Evolutionary conservation across 2,113 vertebrate species (phyloP), one percentile per base, ranked within the genome.

Genomic region (Lasiurus borealis): DNA sequence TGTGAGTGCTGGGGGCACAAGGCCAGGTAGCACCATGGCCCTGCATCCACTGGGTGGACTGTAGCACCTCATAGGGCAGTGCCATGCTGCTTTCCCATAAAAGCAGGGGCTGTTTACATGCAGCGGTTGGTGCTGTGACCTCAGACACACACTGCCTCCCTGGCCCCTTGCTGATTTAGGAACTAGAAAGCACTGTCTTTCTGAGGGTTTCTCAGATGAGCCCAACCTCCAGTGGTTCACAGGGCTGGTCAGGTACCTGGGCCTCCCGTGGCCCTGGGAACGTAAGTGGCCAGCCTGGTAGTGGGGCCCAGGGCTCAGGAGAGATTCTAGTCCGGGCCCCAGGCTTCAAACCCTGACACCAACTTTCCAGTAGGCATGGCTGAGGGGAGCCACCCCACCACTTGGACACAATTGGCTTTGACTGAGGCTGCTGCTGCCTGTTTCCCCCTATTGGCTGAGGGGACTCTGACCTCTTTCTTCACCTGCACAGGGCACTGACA

Each of bases 371-470:
- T 40, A 29, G 40, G 40, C 14, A 0, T 73, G 68, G 18, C 16
- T 5, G 27, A 54, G 34, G 25, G 25, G 13, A 5, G 34, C 10
- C 6, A 1, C 23, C 15, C 10, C 10, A 8, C 18, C 50, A 0
- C 27, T n/a, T 14, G 72, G 40, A 11, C 40, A 46, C 72, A 75
- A 40, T 27, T 36, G 23, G 15, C 25, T 46, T 25, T 75, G 40
- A 29, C 6, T 46, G 0, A 7, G 13, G 40, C 72, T 73, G 72
- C 13, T 75, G 72, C 72, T 31, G 25, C 40, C 40, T 29, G 72
- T 48, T 46, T 8, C 25, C 27, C 27, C 6, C 25, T 14, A 1
- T 16, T 9, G 72, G 44, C 25, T 16, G 44, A 14, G 5, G 14
- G 18, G 15, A 1, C 27, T 75, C 44, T 75, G 27, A 48, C 27